Base-by-base conservation (phyloP, 2,888 invertebrate genomes). In the Mesoligia furuncula region DNA sequence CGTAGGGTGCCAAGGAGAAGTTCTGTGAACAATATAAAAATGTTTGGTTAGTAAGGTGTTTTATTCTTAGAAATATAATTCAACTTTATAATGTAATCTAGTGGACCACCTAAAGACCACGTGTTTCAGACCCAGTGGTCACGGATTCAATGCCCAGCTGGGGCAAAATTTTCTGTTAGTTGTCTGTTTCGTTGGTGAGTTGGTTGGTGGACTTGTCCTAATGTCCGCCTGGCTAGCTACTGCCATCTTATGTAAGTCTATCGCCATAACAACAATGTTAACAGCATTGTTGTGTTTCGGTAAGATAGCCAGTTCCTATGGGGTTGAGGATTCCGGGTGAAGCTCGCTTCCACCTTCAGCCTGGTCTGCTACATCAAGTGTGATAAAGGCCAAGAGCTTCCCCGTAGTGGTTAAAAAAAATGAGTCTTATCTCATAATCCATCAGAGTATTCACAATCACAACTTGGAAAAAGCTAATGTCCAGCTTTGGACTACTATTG, bases 1-100 rank as follows among this genome's bases (percentile, higher is more conserved):
- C 98, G 97, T 89, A 99, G 97, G 51, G 99, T 99, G 88, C 99
- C 99, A 90, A 99, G 98, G 90, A 99, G 98, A 87, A 99, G 97
- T 93, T 98, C 99, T 99, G 97, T 87, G 95, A 73, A 90, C 81
- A 90, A 89, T n/a, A n/a, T n/a, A 0, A 65, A 54, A 11, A n/a
- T n/a, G 1, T 62, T 42, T 42, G 1, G 2, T 57, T 65, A 73
- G 1, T n/a, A 48, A 66, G 42, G 11, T 62, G 62, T 36, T 36
- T 62, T 62, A 9, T 20, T 62, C 11, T 36, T 20, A 36, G 11
- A 62, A 24, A 31, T 36, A 5, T 11, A 61, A 61, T 20, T 62
- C 0, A 24, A 31, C 8, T 13, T 39, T 15, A 27, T 11, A 11
- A 48, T 9, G 24, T 24, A 24, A 20, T 24, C 9, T 54, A 54